Conservation (phyloP, 2,797 vertebrate species). For the Diglossa cyanea region DNA sequence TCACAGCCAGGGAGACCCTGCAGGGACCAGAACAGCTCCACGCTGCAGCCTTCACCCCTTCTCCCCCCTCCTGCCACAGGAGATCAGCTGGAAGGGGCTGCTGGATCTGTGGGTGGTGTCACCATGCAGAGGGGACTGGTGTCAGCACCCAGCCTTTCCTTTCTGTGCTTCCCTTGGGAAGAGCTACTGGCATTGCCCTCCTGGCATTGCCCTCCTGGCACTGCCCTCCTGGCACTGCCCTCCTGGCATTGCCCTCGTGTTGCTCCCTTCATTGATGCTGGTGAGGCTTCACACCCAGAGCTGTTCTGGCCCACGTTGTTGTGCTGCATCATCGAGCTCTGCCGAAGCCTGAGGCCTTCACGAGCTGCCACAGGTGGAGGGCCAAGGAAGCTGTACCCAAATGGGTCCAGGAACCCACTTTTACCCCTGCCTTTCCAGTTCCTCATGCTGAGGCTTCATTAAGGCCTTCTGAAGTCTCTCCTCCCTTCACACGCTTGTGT, state of each 20-base stretch:
- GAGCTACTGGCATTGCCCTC: background rate
- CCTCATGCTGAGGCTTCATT: background rate
- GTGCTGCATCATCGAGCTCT: background rate
- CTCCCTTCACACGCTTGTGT: background rate
- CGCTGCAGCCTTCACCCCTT: background rate
- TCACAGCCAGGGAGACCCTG: background rate
- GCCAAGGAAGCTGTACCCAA: background rate
- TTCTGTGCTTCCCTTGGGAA: background rate
- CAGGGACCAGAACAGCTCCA: background rate
- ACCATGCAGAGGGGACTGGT: fast-evolving
- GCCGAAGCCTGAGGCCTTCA: background rate
- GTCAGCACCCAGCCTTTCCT: background rate
- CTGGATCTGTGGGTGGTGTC: background rate
- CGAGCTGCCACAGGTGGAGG: background rate
- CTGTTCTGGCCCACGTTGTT: fast-evolving
- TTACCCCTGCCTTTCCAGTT: background rate
- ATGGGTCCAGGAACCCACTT: background rate
- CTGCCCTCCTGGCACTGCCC: background rate
- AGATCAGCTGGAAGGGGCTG: background rate
- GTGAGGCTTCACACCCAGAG: background rate
- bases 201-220: fast-evolving
- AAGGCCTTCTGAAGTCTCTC: slow-evolving; percentile 33
- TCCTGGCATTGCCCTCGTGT: fast-evolving
- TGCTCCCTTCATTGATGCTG: background rate
- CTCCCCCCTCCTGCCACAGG: background rate